These are phyloP conservation scores for Gambusia affinis DNA, from an alignment of 2,113 vertebrate genomes.

Conservation along the genomic window DNA sequence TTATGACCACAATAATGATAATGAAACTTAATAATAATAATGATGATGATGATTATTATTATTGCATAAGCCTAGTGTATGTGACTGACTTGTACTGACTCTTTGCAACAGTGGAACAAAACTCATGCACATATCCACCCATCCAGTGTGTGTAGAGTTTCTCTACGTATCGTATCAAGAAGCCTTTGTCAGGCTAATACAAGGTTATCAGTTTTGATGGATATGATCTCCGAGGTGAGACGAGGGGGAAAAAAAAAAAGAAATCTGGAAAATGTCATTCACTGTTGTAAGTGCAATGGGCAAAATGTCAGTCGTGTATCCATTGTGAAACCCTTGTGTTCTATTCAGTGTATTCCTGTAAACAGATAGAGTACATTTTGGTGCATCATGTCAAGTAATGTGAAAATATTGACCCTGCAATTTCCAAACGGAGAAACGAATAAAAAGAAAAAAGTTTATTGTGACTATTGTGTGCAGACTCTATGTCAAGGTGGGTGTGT, in stretches of 20 bases:
- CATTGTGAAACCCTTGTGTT: slow-evolving; percentile 94
- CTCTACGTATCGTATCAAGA: slow-evolving; percentile 77
- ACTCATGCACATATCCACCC: slow-evolving; percentile 70
- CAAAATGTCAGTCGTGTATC: slow-evolving; percentile 91
- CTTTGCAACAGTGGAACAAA: slow-evolving; percentile 79
- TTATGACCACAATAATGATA: slow-evolving; percentile 70
- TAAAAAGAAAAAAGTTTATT: slow-evolving; percentile 84
- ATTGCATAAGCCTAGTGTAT: slow-evolving; percentile 76
- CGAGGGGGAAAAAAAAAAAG: slow-evolving; percentile 37
- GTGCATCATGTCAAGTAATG: slow-evolving; percentile 95
- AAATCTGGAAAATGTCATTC: slow-evolving; percentile 80
- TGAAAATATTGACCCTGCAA: slow-evolving; percentile 91
- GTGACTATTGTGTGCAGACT: slow-evolving; percentile 48
- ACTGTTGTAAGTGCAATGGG: slow-evolving; percentile 92
- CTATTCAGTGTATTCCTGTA: slow-evolving; percentile 95
- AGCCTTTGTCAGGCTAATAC: slow-evolving; percentile 63
- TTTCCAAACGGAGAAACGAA: slow-evolving; percentile 92
- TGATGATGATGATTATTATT: slow-evolving; percentile 62
- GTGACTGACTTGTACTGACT: slow-evolving; percentile 80
- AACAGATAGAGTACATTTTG: slow-evolving; percentile 93
- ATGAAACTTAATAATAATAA: slow-evolving; percentile 68
- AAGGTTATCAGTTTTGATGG: slow-evolving; percentile 65
- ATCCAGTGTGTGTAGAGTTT: slow-evolving; percentile 78
- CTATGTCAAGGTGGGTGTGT: slow-evolving; percentile 29
- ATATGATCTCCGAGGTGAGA: slow-evolving; percentile 71